phyloP scores from a whole-genome alignment of 2,888 invertebrate species.

The Deroplatys truncata region DNA sequence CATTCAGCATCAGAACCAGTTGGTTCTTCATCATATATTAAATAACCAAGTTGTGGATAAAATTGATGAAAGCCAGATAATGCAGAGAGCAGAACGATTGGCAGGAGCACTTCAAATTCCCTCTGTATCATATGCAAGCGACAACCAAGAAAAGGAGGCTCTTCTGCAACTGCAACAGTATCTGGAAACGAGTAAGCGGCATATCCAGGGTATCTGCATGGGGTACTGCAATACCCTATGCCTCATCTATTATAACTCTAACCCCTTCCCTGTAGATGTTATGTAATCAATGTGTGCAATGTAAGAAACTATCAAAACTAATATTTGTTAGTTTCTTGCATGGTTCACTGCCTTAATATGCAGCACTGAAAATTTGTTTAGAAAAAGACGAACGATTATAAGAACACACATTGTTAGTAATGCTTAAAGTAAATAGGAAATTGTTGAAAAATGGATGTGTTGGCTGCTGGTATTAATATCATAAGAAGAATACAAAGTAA shows the following conservation, averaged over 20 bases:
- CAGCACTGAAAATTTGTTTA: background rate
- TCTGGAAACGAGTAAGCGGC: conserved; percentile 34
- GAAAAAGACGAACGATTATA: background rate
- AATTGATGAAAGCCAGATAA: conserved; percentile 30
- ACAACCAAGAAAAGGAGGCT: conserved; percentile 35
- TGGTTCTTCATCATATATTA: conserved; percentile 20
- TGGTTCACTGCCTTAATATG: background rate
- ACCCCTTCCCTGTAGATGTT: background rate
- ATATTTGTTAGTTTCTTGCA: background rate
- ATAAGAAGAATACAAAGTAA: background rate
- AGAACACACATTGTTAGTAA: background rate
- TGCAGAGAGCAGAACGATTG: conserved; percentile 33
- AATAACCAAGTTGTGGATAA: conserved; percentile 28
- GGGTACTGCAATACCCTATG: background rate
- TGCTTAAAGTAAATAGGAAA: background rate
- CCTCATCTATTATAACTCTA: background rate
- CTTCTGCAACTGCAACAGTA: conserved; percentile 34
- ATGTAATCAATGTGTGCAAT: background rate
- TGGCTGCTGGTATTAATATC: background rate
- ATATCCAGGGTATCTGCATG: background rate
- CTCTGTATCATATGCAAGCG: conserved; percentile 35
- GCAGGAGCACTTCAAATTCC: conserved; percentile 36
- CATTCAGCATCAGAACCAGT: conserved; percentile 20
- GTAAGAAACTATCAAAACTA: background rate
- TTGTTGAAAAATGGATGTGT: background rate